Percentiles rank a stretch among this genome's conserved stretches.
These are phyloP conservation scores for Ophion costatus DNA, from an alignment of 2,888 invertebrate genomes.

Conservation along the genomic window DNA sequence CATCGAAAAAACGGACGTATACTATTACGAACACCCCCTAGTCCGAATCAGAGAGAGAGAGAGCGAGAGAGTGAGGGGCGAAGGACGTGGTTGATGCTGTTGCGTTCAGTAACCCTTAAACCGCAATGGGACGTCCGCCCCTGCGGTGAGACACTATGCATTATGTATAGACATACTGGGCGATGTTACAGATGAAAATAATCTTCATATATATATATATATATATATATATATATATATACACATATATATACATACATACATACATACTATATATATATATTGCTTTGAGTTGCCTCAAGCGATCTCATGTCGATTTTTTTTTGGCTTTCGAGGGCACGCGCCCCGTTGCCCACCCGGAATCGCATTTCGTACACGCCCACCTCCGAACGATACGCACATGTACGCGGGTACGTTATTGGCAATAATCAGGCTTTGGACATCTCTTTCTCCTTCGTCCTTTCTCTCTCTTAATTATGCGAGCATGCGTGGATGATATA, in stretches of 20 bases:
- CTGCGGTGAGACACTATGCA: conserved; percentile 54
- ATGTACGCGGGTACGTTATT: conserved; percentile 39
- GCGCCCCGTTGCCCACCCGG: conserved; percentile 62
- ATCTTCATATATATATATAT: conserved; percentile 23
- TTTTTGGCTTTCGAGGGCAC: conserved; percentile 61
- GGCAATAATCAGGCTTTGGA: conserved; percentile 40
- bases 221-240: conserved; percentile 11
- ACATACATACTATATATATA: no score
- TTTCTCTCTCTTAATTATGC: no score
- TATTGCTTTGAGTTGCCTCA: conserved; percentile 25
- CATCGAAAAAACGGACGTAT: conserved; percentile 40
- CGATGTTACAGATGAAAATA: conserved; percentile 26
- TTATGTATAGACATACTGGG: conserved; percentile 29
- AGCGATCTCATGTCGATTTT: conserved; percentile 55
- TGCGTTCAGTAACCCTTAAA: conserved; percentile 67
- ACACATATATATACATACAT: conserved; percentile 8
- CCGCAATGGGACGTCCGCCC: conserved; percentile 69
- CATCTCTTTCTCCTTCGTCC: background rate
- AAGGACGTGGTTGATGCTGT: conserved; percentile 57
- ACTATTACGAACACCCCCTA: conserved; percentile 59
- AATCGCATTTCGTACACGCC: conserved; percentile 51
- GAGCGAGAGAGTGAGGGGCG: conserved; percentile 25
- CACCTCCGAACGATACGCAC: background rate
- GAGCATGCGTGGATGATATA: no score
- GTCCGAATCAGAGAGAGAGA: conserved; percentile 23